Conservation (phyloP, 2,888 invertebrate species). For the Sicus ferrugineus region DNA sequence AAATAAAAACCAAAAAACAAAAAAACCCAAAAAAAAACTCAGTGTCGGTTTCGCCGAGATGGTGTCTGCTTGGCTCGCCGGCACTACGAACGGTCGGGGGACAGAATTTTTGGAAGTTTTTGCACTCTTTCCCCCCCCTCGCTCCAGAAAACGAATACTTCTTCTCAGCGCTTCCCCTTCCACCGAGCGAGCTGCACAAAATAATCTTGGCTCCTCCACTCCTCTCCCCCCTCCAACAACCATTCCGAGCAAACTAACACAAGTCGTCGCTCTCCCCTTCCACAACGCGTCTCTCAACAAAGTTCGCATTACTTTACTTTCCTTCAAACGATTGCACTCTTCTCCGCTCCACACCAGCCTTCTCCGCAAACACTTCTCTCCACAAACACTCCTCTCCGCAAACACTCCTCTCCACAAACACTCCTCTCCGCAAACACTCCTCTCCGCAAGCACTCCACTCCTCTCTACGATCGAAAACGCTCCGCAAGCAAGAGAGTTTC, state of each 20-base stretch:
- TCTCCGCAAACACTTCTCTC: too few species aligned
- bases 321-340: not conserved
- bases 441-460: constrained; percentile 22
- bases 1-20: constrained; percentile 15
- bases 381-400: too few species aligned
- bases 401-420: too few species aligned
- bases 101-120: too few species aligned
- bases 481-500: too few species aligned
- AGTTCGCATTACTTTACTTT: not conserved
- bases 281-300: not conserved
- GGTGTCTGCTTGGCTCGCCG: constrained; percentile 29
- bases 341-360: not conserved
- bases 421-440: not conserved
- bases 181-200: too few species aligned
- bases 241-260: too few species aligned
- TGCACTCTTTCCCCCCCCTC: too few species aligned
- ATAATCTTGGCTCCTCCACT: too few species aligned
- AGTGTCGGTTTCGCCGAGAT: constrained; percentile 20
- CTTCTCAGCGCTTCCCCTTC: not conserved
- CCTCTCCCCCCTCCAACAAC: not conserved
- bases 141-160: not conserved
- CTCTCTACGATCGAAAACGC: not conserved
- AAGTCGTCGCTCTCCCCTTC: not conserved
- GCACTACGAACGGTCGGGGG: too few species aligned
- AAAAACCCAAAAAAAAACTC: constrained; percentile 21